Evolutionary conservation across 1,140 invertebrate genomes (phyloP).

Genomic region (Orchestia grillus): DNA sequence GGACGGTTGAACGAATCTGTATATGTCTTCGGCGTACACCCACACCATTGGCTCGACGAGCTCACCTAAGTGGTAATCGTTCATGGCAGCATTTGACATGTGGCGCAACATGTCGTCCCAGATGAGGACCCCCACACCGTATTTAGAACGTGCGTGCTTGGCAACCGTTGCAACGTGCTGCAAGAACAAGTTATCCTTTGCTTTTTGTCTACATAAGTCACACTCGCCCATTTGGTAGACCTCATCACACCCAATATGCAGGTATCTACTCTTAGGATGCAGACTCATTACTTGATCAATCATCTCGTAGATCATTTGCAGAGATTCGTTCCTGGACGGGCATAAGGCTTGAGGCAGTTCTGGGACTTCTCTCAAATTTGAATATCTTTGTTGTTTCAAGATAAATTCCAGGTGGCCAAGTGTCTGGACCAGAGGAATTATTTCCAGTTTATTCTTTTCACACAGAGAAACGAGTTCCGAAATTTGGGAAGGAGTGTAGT

Average conservation of each 20-base stretch:
- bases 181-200: conserved; percentile 72
- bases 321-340: conserved; percentile 81
- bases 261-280: conserved; percentile 72
- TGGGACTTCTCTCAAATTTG: conserved; percentile 82
- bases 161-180: conserved; percentile 71
- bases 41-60: conserved; percentile 90
- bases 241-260: conserved; percentile 79
- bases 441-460: conserved; percentile 78
- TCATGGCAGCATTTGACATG: conserved; percentile 73
- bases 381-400: conserved; percentile 84
- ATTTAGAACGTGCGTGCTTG: conserved; percentile 71
- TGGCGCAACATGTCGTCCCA: conserved; percentile 96
- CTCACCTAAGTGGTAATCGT: conserved; percentile 79
- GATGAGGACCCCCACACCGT: conserved; percentile 78
- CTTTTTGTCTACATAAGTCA: conserved; percentile 77
- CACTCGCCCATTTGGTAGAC: conserved; percentile 85
- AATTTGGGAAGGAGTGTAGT: conserved; percentile 82
- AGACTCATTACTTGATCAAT: conserved; percentile 83
- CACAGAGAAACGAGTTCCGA: conserved; percentile 77
- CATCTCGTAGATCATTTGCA: conserved; percentile 82
- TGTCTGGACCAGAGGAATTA: conserved; percentile 95
- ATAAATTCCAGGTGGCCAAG: conserved; percentile 95
- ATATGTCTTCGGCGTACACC: conserved; percentile 80
- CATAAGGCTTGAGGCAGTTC: conserved; percentile 86
- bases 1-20: conserved; percentile 74